Conservation (phyloP, 2,888 invertebrate species). For the Apotomis turbidana region DNA sequence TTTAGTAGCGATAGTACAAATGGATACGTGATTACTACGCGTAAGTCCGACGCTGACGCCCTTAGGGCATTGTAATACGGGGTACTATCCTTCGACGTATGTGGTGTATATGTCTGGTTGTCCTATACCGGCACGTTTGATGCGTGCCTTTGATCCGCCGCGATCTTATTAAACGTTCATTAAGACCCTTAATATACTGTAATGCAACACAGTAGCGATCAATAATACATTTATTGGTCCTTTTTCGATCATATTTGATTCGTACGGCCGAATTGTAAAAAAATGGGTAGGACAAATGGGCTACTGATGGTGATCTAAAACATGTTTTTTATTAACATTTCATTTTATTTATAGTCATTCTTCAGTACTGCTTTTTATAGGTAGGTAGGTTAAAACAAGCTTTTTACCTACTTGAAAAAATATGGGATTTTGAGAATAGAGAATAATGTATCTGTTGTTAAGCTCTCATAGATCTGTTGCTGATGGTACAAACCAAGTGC, state of each 20-base stretch:
- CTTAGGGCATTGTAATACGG: constrained; percentile 10
- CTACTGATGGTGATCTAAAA: neutral
- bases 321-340: constrained; percentile 9
- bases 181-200: constrained; percentile 59
- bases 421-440: too few relatives aligned
- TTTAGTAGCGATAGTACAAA: constrained; percentile 74
- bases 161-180: constrained; percentile 70
- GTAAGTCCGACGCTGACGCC: neutral
- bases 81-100: neutral
- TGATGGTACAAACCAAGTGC: neutral
- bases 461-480: neutral
- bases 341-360: constrained; percentile 15
- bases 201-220: constrained; percentile 52
- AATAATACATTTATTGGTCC: constrained; percentile 37
- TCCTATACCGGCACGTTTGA: constrained; percentile 48
- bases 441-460: too few relatives aligned
- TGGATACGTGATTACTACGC: constrained; percentile 45
- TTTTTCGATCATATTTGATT: constrained; percentile 27
- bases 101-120: neutral
- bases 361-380: neutral
- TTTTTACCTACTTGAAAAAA: too few relatives aligned
- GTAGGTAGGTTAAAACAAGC: neutral
- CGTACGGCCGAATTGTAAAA: constrained; percentile 18
- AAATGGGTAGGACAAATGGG: constrained; percentile 18
- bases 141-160: constrained; percentile 65